Evolutionary conservation across 2,888 invertebrate genomes (phyloP).

Genomic region (Baronia brevicornis): DNA sequence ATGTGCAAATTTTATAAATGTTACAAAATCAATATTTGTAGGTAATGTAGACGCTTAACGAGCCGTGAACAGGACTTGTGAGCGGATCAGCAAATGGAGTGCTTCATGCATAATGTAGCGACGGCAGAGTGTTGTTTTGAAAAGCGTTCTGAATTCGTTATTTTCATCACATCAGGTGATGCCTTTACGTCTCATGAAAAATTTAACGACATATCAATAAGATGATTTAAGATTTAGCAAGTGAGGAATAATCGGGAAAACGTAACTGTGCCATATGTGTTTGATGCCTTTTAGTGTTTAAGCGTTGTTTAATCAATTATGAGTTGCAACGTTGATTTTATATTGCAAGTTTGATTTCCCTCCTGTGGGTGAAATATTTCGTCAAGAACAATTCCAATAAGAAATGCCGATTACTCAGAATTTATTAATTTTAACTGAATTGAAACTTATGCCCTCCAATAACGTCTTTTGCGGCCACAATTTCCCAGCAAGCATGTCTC

Average conservation of each 20-base stretch:
- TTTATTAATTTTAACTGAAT: no score
- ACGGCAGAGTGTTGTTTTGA: slow-evolving; percentile 72
- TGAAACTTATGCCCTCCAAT: no score
- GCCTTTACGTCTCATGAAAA: slow-evolving; percentile 65
- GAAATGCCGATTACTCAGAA: no score
- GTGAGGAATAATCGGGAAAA: slow-evolving; percentile 18
- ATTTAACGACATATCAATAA: slow-evolving; percentile 62
- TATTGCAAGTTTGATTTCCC: no score
- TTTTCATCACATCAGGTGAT: slow-evolving; percentile 71
- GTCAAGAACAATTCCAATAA: no score
- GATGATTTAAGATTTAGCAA: slow-evolving; percentile 25
- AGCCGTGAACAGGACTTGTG: slow-evolving; percentile 70
- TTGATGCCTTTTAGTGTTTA: no score
- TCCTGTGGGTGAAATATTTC: no score
- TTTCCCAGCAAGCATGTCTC: no score
- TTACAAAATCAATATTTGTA: slow-evolving; percentile 71
- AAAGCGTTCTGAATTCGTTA: slow-evolving; percentile 74
- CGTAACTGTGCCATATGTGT: no score
- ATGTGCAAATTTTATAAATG: slow-evolving; percentile 53
- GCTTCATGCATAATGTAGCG: slow-evolving; percentile 74
- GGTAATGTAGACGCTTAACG: slow-evolving; percentile 74
- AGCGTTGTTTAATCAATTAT: no score
- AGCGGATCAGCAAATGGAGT: slow-evolving; percentile 76
- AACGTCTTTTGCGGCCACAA: no score
- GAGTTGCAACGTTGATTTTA: no score